Percentiles rank a stretch among this genome's conserved stretches.
phyloP scores from a whole-genome alignment of 2,113 vertebrate species.

The Austrofundulus limnaeus region DNA sequence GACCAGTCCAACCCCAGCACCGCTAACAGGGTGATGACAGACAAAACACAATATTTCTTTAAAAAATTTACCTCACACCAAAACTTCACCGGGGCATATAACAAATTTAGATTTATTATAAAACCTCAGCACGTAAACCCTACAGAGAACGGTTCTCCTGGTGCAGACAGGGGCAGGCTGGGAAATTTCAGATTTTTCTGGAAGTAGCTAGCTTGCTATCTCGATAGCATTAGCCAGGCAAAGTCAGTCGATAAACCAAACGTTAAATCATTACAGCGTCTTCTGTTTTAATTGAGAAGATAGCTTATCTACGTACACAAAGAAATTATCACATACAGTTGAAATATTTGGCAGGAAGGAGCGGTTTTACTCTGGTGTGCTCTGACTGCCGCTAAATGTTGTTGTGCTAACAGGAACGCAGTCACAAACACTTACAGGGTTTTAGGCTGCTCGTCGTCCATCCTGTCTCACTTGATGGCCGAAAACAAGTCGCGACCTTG shows the following conservation, averaged over 20 bases:
- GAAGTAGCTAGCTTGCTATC: slow-evolving; percentile 41
- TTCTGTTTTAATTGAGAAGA: not conserved
- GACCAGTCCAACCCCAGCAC: no score
- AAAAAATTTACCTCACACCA: no score
- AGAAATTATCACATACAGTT: not conserved
- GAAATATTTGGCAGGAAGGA: not conserved
- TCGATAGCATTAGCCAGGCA: not conserved
- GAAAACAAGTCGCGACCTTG: slow-evolving; percentile 72
- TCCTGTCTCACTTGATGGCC: slow-evolving; percentile 70
- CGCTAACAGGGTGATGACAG: no score
- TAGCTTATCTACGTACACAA: not conserved
- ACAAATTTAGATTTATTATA: no score
- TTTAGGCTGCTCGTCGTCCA: slow-evolving; percentile 96
- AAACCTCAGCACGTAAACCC: no score
- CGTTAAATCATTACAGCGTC: rapidly evolving
- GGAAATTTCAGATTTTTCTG: slow-evolving; percentile 44
- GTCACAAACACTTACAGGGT: slow-evolving; percentile 87
- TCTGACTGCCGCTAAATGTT: slow-evolving; percentile 13
- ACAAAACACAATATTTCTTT: no score
- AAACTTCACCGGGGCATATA: no score
- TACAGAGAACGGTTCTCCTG: not conserved
- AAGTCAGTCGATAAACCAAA: not conserved
- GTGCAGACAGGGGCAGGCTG: not conserved
- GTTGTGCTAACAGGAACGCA: slow-evolving; percentile 49
- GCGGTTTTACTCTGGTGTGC: not conserved